Evolutionary conservation across 2,888 invertebrate genomes (phyloP).

Genomic region (Portevinia maculata): DNA sequence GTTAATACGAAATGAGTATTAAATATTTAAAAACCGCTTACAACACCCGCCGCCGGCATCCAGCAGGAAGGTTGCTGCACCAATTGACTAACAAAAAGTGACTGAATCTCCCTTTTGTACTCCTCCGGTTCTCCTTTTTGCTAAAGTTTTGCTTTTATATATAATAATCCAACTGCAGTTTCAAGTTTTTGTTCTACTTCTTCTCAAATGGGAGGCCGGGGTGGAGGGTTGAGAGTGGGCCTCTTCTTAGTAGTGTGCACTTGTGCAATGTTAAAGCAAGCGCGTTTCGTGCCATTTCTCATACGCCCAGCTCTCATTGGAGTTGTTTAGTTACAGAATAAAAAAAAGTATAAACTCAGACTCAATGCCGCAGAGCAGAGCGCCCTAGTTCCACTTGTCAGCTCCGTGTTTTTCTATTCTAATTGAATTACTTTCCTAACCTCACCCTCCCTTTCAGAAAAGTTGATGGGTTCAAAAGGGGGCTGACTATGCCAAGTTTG

Average conservation of each 20-base stretch:
- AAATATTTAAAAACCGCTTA: slow-evolving; percentile 70
- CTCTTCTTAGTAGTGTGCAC: slow-evolving; percentile 27
- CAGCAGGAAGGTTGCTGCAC: slow-evolving; percentile 4
- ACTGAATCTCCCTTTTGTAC: slow-evolving; percentile 20
- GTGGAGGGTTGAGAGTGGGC: no score
- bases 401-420: slow-evolving; percentile 68
- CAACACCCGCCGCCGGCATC: slow-evolving; percentile 38
- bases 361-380: slow-evolving; percentile 40
- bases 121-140: slow-evolving; percentile 11
- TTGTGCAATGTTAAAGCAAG: slow-evolving; percentile 25
- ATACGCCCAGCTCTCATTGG: slow-evolving; percentile 3
- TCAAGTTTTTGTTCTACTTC: slow-evolving; percentile 67
- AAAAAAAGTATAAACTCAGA: slow-evolving; percentile 16
- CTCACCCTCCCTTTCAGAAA: slow-evolving; percentile 8
- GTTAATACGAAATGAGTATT: slow-evolving; percentile 58
- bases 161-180: slow-evolving; percentile 65
- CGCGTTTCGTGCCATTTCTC: slow-evolving; percentile 27
- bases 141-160: slow-evolving; percentile 30
- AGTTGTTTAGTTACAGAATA: slow-evolving; percentile 7
- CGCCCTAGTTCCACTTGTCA: slow-evolving; percentile 68
- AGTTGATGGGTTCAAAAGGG: not conserved
- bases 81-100: slow-evolving; percentile 31
- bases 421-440: slow-evolving; percentile 71
- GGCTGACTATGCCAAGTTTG: not conserved
- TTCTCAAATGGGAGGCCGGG: not conserved